Base-by-base conservation (phyloP, 1,140 invertebrate species). In the Medauroidea extradentata region DNA sequence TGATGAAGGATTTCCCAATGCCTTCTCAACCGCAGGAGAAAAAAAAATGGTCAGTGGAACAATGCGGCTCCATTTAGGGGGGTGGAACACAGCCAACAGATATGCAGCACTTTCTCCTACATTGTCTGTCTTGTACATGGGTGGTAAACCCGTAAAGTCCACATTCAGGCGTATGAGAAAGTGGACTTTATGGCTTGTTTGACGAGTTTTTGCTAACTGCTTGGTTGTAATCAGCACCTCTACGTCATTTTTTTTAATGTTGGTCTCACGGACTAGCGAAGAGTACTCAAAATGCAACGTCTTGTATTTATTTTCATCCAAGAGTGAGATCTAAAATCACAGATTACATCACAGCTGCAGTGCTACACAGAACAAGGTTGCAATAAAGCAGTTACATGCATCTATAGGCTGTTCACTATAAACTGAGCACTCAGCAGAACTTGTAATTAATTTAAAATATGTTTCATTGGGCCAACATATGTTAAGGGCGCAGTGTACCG, bases 11-110 rank as follows among this genome's bases (percentile, higher is more conserved):
- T 46, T 62, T 50, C 65, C 62, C 9, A 77, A 60, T 44, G 63
- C 53, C 3, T 71, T 64, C 55, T 74, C 69, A 8, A 72, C 34
- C 39, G 64, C 61, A 72, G 72, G 78, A 19, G 73, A 71, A 9
- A 78, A n/a, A n/a, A n/a, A 56, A 43, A 60, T 63, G 16, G 77
- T 57, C 48, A 69, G 61, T 14, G 71, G 63, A 13, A 44, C 63
- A 43, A 70, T 61, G 5, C 60, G 59, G 53, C 55, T 67, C 65
- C 71, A 73, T 46, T 71, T 59, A 18, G 57, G 44, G 4, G 67
- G 69, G 29, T 64, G 65, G 63, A 68, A 76, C 19, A 63, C 67
- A 18, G 77, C 61, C 4, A 69, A 25, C 2, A 76, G 64, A 52
- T 68, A 65, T 1, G 69, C 69, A 21, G 43, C 63, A 62, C 69